Conservation (phyloP, 35 echinoderm and acorn worm species). For the Apostichopus parvimensis region DNA sequence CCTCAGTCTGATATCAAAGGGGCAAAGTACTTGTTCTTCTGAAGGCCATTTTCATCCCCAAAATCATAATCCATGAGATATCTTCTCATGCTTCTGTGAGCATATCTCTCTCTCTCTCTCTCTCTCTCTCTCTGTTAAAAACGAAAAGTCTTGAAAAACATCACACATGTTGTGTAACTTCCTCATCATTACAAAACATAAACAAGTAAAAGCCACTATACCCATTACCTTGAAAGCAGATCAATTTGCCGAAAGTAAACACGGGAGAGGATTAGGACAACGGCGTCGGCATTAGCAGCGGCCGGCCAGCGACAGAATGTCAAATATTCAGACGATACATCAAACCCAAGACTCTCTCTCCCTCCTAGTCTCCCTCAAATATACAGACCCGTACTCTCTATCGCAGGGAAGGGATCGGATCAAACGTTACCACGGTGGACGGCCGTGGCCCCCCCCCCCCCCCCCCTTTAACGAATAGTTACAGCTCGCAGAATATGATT, state of each 20-base stretch:
- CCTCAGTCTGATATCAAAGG: background rate
- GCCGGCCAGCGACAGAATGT: background rate
- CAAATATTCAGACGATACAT: conserved; percentile 7
- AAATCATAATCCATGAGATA: background rate
- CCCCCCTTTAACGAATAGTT: too few relatives aligned
- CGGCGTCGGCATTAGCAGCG: background rate
- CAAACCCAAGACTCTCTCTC: background rate
- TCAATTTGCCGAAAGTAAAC: background rate
- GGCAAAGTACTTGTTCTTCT: background rate
- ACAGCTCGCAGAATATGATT: too few relatives aligned
- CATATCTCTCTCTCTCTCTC: background rate
- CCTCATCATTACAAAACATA: background rate
- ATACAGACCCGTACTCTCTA: background rate
- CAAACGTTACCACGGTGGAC: background rate
- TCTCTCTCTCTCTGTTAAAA: background rate
- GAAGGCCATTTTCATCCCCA: background rate
- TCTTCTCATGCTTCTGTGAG: background rate
- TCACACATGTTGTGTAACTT: background rate
- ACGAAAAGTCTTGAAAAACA: background rate
- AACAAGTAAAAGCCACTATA: background rate
- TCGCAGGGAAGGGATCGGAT: background rate
- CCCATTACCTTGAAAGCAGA: conserved; percentile 16
- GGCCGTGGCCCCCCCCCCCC: too few relatives aligned
- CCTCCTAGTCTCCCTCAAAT: background rate
- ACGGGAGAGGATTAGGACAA: background rate